Conservation (phyloP, 2,113 vertebrate species). For the Athene noctua region DNA sequence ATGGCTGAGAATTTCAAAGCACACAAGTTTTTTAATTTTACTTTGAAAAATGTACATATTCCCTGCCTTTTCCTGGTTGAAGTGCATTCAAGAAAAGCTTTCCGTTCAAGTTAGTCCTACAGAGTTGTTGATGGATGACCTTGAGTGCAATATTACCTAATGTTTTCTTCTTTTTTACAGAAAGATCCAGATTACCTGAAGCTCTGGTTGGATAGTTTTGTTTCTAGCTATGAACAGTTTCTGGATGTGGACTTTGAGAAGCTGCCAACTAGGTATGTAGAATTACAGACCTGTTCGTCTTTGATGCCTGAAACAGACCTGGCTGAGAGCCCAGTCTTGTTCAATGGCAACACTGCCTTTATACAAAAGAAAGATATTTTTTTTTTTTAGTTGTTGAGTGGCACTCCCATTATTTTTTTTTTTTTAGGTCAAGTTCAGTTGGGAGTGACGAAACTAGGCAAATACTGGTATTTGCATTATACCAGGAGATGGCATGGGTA, state of each 20-base stretch:
- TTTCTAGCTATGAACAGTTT: conserved; percentile 92
- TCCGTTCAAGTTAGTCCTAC: background rate
- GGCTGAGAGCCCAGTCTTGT: background rate
- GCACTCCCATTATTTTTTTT: background rate
- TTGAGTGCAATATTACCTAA: background rate
- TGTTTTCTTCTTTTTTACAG: conserved; percentile 65
- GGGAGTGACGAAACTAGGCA: background rate
- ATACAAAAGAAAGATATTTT: background rate
- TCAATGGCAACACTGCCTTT: background rate
- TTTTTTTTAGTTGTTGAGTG: background rate
- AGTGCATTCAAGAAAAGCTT: background rate
- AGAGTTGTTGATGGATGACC: background rate
- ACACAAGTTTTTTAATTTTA: background rate
- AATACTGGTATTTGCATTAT: background rate
- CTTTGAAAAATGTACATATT: background rate
- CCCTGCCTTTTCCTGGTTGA: background rate
- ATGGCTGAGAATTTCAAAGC: background rate
- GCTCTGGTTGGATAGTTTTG: conserved; percentile 96
- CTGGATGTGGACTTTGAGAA: conserved; percentile 98
- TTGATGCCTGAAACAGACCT: background rate
- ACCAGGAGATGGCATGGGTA: background rate
- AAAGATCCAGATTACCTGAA: conserved; percentile 97
- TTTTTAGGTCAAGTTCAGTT: background rate
- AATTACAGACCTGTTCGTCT: conserved; percentile 8
- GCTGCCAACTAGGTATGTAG: conserved; percentile 87